Evolutionary conservation across 2,113 vertebrate species (phyloP).

Genomic region (Tinamus guttatus): DNA sequence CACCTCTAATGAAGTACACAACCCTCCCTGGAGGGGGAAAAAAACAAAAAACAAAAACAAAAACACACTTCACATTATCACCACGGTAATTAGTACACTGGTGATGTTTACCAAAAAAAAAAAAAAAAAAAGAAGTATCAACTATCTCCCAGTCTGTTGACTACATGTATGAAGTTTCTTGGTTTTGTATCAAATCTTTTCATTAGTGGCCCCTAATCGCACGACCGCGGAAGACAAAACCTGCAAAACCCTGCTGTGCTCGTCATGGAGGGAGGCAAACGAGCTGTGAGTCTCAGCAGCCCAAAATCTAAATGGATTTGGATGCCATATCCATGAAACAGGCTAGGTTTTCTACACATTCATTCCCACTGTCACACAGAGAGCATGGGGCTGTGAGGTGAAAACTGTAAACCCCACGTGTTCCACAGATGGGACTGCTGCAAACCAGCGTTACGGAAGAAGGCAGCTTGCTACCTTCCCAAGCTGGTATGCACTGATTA

Average conservation of each 20-base stretch:
- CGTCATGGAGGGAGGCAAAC: neutral
- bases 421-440: neutral
- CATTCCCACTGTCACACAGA: neutral
- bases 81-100: rapidly evolving
- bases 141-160: neutral
- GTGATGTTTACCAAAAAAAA: neutral
- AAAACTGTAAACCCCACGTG: rapidly evolving
- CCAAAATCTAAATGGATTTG: neutral
- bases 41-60: too few relatives aligned
- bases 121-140: neutral
- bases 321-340: neutral
- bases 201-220: neutral
- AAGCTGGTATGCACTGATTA: neutral
- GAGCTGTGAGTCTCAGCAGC: neutral
- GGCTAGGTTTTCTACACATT: neutral
- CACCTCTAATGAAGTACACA: rapidly evolving
- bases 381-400: neutral
- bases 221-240: rapidly evolving
- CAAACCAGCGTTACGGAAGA: neutral
- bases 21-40: neutral
- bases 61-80: rapidly evolving
- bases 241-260: rapidly evolving
- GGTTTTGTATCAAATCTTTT: neutral
- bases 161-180: neutral
- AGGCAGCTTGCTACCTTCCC: neutral